Evolutionary conservation across 2,113 vertebrate genomes (phyloP).

Genomic region (Cebus imitator): DNA sequence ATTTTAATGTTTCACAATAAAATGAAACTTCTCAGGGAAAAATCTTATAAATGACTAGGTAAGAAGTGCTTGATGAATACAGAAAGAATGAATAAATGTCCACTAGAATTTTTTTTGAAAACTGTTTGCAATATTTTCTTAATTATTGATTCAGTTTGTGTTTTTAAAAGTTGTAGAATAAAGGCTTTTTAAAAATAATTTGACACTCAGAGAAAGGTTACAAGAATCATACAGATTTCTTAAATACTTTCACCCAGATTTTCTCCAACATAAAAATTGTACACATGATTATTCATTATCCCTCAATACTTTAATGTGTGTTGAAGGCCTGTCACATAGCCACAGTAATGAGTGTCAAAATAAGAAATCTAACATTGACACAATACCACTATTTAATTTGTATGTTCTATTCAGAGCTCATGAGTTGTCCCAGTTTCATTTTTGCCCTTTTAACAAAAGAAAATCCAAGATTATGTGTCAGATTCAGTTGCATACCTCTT

Average conservation of each 20-base stretch:
- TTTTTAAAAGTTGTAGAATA: neutral
- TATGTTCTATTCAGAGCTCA: neutral
- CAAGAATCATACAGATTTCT: neutral
- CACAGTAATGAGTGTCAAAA: neutral
- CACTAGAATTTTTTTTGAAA: constrained; percentile 18
- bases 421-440: neutral
- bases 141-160: neutral
- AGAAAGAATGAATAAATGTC: neutral
- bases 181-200: neutral
- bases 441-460: neutral
- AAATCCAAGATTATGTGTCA: neutral
- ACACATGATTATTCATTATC: neutral
- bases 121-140: constrained; percentile 25
- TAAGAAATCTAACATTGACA: neutral
- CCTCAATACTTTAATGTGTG: neutral
- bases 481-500: neutral
- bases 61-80: neutral
- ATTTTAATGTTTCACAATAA: neutral
- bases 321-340: neutral
- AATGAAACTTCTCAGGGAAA: neutral
- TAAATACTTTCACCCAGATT: neutral
- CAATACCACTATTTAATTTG: neutral
- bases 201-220: neutral
- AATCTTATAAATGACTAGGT: neutral
- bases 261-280: constrained; percentile 2